These are phyloP conservation scores for Bombylius discolor DNA, from an alignment of 2,888 invertebrate species.

Conservation along the genomic window DNA sequence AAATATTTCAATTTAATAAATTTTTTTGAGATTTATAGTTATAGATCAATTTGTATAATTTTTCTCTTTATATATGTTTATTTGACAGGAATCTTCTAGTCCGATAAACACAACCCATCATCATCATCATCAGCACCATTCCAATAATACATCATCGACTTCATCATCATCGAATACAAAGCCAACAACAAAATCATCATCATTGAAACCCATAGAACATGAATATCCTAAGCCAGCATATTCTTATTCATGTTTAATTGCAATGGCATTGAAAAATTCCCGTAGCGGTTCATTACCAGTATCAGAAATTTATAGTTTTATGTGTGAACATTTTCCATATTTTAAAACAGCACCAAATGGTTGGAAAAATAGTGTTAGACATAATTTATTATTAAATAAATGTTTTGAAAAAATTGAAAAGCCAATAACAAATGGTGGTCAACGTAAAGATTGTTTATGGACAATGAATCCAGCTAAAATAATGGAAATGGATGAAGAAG, in stretches of 20 bases:
- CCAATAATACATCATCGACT: not conserved
- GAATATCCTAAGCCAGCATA: constrained; percentile 92
- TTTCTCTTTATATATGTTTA: too few species aligned
- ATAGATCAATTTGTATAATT: too few species aligned
- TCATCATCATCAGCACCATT: not conserved
- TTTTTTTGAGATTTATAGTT: too few species aligned
- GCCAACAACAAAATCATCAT: not conserved
- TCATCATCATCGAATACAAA: not conserved
- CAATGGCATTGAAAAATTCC: constrained; percentile 95
- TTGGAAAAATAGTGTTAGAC: constrained; percentile 98
- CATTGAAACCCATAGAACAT: constrained; percentile 8
- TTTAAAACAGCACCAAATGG: constrained; percentile 97
- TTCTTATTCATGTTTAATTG: constrained; percentile 95
- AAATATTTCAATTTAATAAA: too few species aligned
- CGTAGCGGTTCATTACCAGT: constrained; percentile 88
- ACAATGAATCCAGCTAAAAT: constrained; percentile 92
- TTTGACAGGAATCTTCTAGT: constrained; percentile 41
- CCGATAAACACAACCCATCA: constrained; percentile 14
- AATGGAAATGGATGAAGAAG: constrained; percentile 95
- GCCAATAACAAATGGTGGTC: constrained; percentile 74
- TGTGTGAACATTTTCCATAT: constrained; percentile 97
- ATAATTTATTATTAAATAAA: constrained; percentile 93
- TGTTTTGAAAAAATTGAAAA: constrained; percentile 98
- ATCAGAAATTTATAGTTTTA: constrained; percentile 96
- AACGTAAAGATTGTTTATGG: constrained; percentile 85